These are phyloP conservation scores for Heliconius aoede DNA, from an alignment of 2,888 invertebrate genomes.

Conservation along the genomic window DNA sequence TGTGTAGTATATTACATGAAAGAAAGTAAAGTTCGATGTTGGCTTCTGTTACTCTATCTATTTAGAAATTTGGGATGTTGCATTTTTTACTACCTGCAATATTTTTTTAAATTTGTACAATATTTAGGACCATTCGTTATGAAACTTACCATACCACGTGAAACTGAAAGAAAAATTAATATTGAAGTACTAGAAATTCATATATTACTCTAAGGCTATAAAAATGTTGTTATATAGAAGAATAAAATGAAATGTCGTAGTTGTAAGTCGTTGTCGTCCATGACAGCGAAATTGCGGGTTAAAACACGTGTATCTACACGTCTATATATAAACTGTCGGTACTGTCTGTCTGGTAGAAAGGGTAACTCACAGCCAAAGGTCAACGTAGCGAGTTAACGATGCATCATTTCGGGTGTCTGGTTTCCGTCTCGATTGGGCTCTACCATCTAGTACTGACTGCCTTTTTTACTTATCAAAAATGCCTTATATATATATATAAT, in stretches of 20 bases:
- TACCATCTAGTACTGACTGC: neutral
- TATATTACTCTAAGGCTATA: neutral
- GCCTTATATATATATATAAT: neutral
- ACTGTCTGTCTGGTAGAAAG: neutral
- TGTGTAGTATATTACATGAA: neutral
- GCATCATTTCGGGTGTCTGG: constrained; percentile 14
- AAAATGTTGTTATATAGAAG: neutral
- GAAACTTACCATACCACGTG: too few relatives aligned
- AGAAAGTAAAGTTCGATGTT: neutral
- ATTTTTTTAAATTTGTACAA: too few relatives aligned
- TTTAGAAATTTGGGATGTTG: neutral
- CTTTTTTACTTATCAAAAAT: neutral
- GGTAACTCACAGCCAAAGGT: constrained; percentile 1
- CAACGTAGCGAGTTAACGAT: constrained; percentile 27
- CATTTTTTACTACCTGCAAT: too few relatives aligned
- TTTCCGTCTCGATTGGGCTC: constrained; percentile 16
- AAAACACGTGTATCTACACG: neutral
- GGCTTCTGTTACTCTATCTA: too few relatives aligned
- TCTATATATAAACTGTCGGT: too few relatives aligned
- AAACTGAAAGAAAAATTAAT: too few relatives aligned
- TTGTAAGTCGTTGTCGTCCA: too few relatives aligned
- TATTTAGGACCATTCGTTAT: too few relatives aligned
- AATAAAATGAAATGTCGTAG: neutral
- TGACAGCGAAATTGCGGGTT: neutral
- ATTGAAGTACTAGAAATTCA: too few relatives aligned